Evolutionary conservation across 1,140 invertebrate species (phyloP).

Genomic region (Penaeus japonicus): DNA sequence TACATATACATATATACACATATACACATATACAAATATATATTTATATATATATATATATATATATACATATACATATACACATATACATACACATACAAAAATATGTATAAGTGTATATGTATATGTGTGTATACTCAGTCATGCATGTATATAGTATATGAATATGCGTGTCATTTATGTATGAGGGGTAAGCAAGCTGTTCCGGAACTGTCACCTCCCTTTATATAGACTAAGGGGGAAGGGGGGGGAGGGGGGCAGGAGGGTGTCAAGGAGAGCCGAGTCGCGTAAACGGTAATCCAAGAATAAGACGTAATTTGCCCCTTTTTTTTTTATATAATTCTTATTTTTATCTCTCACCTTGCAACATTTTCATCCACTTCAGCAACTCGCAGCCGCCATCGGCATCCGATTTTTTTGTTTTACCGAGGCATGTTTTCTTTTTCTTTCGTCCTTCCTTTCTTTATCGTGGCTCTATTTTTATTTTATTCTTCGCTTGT

Average conservation of each 20-base stretch:
- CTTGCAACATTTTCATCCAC: no score
- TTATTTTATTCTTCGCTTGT: background rate
- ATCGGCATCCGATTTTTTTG: no score
- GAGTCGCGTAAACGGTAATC: no score
- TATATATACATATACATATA: slow-evolving; percentile 25
- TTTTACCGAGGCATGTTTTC: no score
- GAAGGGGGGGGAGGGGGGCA: background rate
- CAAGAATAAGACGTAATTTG: no score
- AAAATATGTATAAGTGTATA: slow-evolving; percentile 20
- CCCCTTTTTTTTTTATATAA: no score
- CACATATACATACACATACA: no score
- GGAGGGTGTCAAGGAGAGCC: no score
- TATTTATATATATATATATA: slow-evolving; percentile 24
- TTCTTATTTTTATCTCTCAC: no score
- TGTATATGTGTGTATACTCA: slow-evolving; percentile 28
- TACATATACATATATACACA: background rate
- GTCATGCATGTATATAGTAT: background rate
- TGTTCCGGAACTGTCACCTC: no score
- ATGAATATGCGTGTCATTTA: background rate
- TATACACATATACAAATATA: background rate
- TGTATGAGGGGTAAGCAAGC: background rate
- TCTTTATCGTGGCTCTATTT: background rate
- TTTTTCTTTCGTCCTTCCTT: background rate
- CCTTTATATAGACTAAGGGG: no score
- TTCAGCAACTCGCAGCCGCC: no score